Base-by-base conservation (phyloP, 2,888 invertebrate genomes). In the Therioaphis trifolii region DNA sequence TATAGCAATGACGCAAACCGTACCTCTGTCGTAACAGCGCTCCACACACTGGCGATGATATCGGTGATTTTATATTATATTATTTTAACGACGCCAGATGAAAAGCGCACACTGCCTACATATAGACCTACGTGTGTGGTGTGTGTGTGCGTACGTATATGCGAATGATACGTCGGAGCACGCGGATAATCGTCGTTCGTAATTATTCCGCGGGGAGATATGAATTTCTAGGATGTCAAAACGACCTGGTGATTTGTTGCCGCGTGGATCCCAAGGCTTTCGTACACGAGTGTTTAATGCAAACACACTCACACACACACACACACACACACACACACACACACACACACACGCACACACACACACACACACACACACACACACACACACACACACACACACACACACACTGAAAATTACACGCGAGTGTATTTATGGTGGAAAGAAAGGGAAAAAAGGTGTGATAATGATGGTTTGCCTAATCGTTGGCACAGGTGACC, bases 401-500 rank as follows among this genome's bases (percentile, higher is more conserved):
- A n/a, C 40, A 40, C 21, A 21, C 21, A 7, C 40, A 61, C 4
- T n/a, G n/a, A n/a, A n/a, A n/a, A n/a, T n/a, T n/a, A n/a, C 68
- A 5, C 68, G 2, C 46, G 3, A 11, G n/a, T 4, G 18, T 24
- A 68, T 68, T 63, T 29, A 63, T 29, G 63, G 35, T 18, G 35
- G 29, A 63, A 52, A 52, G 5, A 63, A 27, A 66, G 14, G 61
- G 63, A 27, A 71, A 46, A 24, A 66, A 82, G 82, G 63, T 66
- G 82, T 74, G 82, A 82, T 72, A 49, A 82, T 74, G 82, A 74
- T 21, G 74, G 82, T 82, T 82, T 82, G 63, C 82, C 72, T 52
- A 82, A 82, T 82, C 82, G 82, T 82, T 82, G 82, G 82, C 82
- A 82, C 74, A 40, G 63, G 63, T 66, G 72, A 74, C 82, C 72